phyloP scores from a whole-genome alignment of 2,888 invertebrate species.

The Phalangium opilio region DNA sequence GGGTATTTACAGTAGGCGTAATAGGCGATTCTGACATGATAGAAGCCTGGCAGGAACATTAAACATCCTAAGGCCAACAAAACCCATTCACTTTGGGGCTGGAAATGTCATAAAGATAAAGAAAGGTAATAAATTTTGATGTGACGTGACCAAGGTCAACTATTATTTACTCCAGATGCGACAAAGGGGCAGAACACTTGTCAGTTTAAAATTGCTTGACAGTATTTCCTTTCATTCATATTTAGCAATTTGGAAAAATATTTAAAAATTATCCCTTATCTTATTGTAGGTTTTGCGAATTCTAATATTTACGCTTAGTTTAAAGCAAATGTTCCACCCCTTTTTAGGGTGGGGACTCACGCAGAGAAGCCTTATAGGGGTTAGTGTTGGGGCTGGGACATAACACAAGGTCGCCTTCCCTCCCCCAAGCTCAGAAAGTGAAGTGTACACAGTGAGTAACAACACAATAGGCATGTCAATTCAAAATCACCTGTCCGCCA shows the following conservation, averaged over 20 bases:
- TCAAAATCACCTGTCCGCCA: conserved; percentile 43
- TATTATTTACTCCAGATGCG: not conserved
- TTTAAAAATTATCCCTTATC: no score
- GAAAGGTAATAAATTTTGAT: not conserved
- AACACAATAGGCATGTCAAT: conserved; percentile 3
- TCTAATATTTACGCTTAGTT: no score
- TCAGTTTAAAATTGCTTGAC: no score
- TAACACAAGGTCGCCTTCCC: not conserved
- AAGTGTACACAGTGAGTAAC: not conserved
- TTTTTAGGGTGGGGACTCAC: not conserved
- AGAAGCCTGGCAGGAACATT: conserved; percentile 83
- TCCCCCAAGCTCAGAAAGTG: not conserved
- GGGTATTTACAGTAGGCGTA: conserved; percentile 67
- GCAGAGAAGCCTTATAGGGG: not conserved
- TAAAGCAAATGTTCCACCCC: no score
- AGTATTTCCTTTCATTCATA: no score
- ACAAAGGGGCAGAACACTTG: no score
- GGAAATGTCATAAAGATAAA: conserved; percentile 33
- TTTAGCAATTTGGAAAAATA: no score
- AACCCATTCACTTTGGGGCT: conserved; percentile 75
- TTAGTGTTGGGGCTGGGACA: not conserved
- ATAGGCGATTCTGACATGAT: conserved; percentile 73
- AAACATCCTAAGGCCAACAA: conserved; percentile 68
- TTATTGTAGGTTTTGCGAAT: no score
- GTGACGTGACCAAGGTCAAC: not conserved